Conservation (phyloP, 2,797 vertebrate species). For the Acanthurus leucopareius region DNA sequence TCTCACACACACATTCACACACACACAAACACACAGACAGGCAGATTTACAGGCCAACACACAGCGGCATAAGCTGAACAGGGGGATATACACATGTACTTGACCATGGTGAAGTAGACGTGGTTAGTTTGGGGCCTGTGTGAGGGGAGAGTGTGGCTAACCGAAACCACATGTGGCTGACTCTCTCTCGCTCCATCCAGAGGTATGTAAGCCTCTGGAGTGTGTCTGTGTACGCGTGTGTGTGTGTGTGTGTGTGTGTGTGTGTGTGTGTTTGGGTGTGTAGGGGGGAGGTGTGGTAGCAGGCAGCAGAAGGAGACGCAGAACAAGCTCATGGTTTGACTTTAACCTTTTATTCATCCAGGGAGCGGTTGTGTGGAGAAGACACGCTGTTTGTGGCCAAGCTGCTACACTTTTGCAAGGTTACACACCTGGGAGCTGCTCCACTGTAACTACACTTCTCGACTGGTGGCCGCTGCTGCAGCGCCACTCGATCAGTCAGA, state of each 20-base stretch:
- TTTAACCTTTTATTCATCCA: conserved; percentile 65
- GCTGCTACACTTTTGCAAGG: conserved; percentile 22
- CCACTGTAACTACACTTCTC: conserved; percentile 50
- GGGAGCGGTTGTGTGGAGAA: conserved; percentile 52
- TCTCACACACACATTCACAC: conserved; percentile 26
- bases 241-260: conserved; percentile 31
- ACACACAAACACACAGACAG: conserved; percentile 31
- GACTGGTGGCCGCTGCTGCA: conserved; percentile 32
- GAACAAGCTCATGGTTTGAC: conserved; percentile 54
- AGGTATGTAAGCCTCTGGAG: conserved; percentile 66
- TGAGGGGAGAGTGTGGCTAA: conserved; percentile 77
- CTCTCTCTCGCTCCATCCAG: conserved; percentile 50
- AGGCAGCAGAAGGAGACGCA: conserved; percentile 43
- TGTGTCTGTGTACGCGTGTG: conserved; percentile 13
- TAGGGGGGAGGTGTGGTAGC: conserved; percentile 56
- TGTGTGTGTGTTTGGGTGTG: conserved; percentile 2
- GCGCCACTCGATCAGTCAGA: conserved; percentile 24
- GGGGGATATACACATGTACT: conserved; percentile 63
- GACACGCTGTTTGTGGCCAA: conserved; percentile 40
- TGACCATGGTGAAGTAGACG: conserved; percentile 66
- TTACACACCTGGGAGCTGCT: conserved; percentile 38
- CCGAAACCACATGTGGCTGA: conserved; percentile 82
- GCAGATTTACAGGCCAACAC: conserved; percentile 64
- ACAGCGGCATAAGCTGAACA: conserved; percentile 20
- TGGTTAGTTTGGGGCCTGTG: conserved; percentile 76